Base-by-base conservation (phyloP, 23 tunicate species). In the Ciona savignyi region DNA sequence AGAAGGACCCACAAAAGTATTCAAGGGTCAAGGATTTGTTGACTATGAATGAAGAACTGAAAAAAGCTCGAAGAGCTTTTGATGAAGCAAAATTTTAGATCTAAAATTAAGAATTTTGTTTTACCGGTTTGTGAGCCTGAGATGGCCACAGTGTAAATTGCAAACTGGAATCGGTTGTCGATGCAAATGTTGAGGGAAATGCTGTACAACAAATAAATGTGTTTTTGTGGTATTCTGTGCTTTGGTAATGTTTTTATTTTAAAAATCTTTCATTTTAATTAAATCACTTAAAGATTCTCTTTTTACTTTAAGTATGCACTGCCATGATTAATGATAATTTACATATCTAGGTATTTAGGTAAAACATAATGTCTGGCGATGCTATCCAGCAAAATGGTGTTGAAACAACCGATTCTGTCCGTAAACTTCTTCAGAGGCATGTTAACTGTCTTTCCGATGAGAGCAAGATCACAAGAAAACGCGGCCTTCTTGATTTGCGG, bases 31-130 rank as follows among this genome's bases (percentile, higher is more conserved):
- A 87, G 71, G 99, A 94, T 27, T 79, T 94, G 69, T 70, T 94
- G 74, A 82, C 93, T 23, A 83, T 94, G 95, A 87, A 94, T 72
- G 95, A 94, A 79, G 99, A 94, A 75, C 75, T 94, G 6, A 94
- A 94, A 42, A 94, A 94, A 67, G 99, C 99, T 6, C 66, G 91
- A 33, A 69, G 93, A 32, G 99, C 95, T 4, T 86, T 94, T 82
- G 99, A 94, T 75, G 99, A 94, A 77, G 97, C 87, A 35, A 91
- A 82, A 33, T 82, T 82, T 82, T 82, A 56, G n/a, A n/a, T 22
- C 61, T 32, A 9, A 22, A 23, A 63, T 63, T 63, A 63, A 6
- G 9, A 42, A 42, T 42, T 9, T 42, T 42, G 15, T 42, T 42
- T 42, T 42, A n/a, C n/a, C n/a, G n/a, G n/a, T n/a, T n/a, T n/a